Evolutionary conservation across 1,140 invertebrate species (phyloP).

Genomic region (Lucilia cuprina): DNA sequence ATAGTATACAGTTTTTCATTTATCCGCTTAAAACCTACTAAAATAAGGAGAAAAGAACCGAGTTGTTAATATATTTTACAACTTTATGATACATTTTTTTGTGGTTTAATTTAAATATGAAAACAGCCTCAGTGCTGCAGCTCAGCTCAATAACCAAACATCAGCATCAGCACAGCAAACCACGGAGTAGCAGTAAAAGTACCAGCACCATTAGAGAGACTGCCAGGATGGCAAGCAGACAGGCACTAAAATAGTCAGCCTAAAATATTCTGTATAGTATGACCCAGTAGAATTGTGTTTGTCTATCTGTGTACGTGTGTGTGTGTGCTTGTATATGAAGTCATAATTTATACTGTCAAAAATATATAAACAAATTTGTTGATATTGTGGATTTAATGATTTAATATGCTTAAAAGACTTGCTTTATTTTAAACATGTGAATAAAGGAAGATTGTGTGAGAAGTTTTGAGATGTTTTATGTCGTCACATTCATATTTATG

Average conservation of each 20-base stretch:
- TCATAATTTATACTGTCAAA: background rate
- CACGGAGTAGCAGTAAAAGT: background rate
- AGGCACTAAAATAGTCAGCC: background rate
- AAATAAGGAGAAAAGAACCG: background rate
- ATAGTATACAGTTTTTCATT: background rate
- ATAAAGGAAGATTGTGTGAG: background rate
- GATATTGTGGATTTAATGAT: background rate
- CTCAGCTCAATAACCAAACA: background rate
- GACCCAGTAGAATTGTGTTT: background rate
- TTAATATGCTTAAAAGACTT: background rate
- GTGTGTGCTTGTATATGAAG: background rate
- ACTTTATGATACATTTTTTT: constrained; percentile 30
- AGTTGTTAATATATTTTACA: constrained; percentile 19
- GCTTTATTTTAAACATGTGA: background rate
- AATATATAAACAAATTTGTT: constrained; percentile 1
- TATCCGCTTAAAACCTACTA: background rate
- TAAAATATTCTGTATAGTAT: background rate
- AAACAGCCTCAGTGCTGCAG: constrained; percentile 11
- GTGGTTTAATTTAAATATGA: constrained; percentile 31
- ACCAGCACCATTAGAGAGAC: background rate
- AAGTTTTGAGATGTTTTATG: too few relatives aligned
- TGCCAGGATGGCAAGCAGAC: background rate
- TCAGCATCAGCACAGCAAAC: background rate
- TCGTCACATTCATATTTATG: too few relatives aligned
- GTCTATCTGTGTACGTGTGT: background rate